Percentiles rank a stretch among this genome's conserved stretches.
Conservation (phyloP, 2,888 invertebrate genomes). For the Coelogynopora nodosa region DNA sequence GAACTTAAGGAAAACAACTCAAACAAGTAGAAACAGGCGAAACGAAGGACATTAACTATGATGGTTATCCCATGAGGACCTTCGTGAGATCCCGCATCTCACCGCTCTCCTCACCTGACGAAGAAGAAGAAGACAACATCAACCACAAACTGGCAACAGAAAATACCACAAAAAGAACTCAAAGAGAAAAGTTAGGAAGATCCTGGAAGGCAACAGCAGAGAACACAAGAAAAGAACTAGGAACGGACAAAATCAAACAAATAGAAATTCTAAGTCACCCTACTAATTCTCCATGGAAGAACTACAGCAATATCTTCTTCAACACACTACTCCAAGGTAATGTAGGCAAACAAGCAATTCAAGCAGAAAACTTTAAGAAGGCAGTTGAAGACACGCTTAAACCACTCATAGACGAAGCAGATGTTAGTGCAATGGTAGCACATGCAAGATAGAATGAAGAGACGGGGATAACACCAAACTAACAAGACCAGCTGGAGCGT, state of each 20-base stretch:
- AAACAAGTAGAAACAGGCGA: no score
- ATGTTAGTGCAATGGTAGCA: not conserved
- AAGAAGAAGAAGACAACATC: no score
- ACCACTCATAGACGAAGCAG: not conserved
- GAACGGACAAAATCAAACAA: slow-evolving; percentile 1
- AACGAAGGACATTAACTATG: no score
- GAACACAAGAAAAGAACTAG: not conserved
- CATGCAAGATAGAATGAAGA: slow-evolving; percentile 8
- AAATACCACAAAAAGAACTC: not conserved
- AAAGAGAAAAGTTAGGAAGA: slow-evolving; percentile 19
- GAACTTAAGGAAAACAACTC: no score
- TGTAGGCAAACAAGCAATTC: slow-evolving; percentile 8
- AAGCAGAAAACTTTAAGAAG: not conserved
- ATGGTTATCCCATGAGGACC: no score
- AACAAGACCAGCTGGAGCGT: not conserved
- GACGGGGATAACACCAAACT: not conserved
- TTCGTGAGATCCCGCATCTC: no score
- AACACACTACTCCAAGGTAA: not conserved
- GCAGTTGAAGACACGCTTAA: slow-evolving; percentile 20
- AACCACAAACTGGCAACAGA: not conserved
- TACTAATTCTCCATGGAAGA: slow-evolving; percentile 5
- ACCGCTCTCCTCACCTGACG: no score
- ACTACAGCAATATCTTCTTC: slow-evolving; percentile 13
- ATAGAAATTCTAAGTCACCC: not conserved
- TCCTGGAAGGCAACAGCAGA: slow-evolving; percentile 32